Evolutionary conservation across 2,113 vertebrate genomes (phyloP).

Genomic region (Paramisgurnus dabryanus): DNA sequence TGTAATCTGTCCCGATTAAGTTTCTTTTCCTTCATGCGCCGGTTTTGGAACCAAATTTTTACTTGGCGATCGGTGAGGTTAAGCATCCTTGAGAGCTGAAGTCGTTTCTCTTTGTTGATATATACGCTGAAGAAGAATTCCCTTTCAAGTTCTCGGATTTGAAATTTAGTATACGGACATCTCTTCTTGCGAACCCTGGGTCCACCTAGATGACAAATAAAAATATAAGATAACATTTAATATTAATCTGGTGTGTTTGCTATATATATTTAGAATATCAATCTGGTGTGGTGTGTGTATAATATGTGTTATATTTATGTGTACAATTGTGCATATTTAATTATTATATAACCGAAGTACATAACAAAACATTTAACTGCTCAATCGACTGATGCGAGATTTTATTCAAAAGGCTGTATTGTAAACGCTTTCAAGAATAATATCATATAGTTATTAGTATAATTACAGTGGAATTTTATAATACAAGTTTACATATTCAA

Average conservation of each 20-base stretch:
- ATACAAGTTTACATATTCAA: not conserved
- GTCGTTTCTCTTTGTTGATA: conserved; percentile 98
- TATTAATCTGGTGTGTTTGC: too few relatives aligned
- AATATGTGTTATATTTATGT: too few relatives aligned
- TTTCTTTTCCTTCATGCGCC: conserved; percentile 99
- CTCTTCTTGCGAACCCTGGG: conserved; percentile 94
- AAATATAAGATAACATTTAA: not conserved
- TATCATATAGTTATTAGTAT: too few relatives aligned
- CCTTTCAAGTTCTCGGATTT: conserved; percentile 94
- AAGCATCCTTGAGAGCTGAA: conserved; percentile 96
- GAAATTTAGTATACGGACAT: conserved; percentile 96
- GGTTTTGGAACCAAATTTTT: conserved; percentile 99
- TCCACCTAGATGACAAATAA: conserved; percentile 79
- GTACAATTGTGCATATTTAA: too few relatives aligned
- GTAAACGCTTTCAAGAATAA: too few relatives aligned
- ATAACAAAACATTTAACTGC: too few relatives aligned
- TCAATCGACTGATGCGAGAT: too few relatives aligned
- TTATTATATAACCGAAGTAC: too few relatives aligned
- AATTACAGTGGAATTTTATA: too few relatives aligned
- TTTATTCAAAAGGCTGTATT: too few relatives aligned
- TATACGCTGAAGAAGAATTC: conserved; percentile 99
- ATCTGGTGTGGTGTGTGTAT: too few relatives aligned
- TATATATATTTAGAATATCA: too few relatives aligned
- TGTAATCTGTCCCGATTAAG: conserved; percentile 97
- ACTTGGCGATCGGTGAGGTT: conserved; percentile 98